A percentile compares a stretch with the other conserved stretches of the same genome.
Conservation (phyloP, 2,888 invertebrate species). For the Lepetodrilus schrolli region DNA sequence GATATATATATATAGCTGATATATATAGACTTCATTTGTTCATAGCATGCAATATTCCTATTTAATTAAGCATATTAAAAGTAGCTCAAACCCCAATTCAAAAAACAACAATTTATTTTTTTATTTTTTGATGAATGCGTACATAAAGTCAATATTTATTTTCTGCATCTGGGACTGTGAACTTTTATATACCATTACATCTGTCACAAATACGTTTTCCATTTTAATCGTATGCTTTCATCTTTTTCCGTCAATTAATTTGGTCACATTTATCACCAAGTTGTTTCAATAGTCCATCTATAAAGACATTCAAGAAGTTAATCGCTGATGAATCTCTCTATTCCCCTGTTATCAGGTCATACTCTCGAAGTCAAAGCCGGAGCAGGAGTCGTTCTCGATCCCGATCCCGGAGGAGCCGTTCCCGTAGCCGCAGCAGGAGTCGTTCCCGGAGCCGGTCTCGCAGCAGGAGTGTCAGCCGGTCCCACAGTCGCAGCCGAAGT, state of each 20-base stretch:
- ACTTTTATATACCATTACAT: background rate
- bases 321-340: background rate
- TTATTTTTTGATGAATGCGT: too few species aligned
- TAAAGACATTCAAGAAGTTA: background rate
- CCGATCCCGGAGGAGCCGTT: conserved; percentile 39
- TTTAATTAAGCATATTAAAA: too few species aligned
- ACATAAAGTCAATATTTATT: too few species aligned
- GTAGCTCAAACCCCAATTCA: too few species aligned
- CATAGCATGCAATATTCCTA: too few species aligned
- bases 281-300: background rate
- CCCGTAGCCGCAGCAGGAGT: conserved; percentile 33
- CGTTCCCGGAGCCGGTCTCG: background rate
- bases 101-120: too few species aligned
- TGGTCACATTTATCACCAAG: background rate
- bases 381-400: conserved; percentile 21
- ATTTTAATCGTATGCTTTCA: background rate
- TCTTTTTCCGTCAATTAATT: background rate
- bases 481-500: conserved; percentile 22
- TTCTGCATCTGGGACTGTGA: too few species aligned
- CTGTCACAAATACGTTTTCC: background rate
- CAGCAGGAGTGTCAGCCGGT: conserved; percentile 20
- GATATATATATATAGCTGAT: too few species aligned
- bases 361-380: conserved; percentile 22
- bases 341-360: background rate
- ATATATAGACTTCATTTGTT: too few species aligned